phyloP scores from a whole-genome alignment of 1,140 invertebrate genomes.

The Papilio machaon region DNA sequence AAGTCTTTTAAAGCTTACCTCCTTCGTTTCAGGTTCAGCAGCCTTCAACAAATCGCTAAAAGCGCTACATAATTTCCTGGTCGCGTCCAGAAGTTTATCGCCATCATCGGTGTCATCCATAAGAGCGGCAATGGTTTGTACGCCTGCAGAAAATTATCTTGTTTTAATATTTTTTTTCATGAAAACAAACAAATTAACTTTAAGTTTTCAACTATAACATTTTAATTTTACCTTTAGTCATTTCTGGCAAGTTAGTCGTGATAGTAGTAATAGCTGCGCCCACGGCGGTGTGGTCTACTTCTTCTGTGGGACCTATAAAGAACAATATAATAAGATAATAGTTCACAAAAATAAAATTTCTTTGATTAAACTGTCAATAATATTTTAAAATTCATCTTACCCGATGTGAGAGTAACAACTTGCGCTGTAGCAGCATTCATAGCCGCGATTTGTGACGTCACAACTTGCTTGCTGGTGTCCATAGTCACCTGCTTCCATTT shows the following conservation, averaged over 20 bases:
- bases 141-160: constrained; percentile 69
- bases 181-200: background rate
- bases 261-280: constrained; percentile 98
- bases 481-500: constrained; percentile 97
- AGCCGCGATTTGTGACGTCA: constrained; percentile 97
- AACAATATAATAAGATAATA: constrained; percentile 18
- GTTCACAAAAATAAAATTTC: background rate
- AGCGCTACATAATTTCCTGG: constrained; percentile 94
- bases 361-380: background rate
- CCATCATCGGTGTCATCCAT: constrained; percentile 93
- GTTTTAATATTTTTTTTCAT: background rate
- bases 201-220: background rate
- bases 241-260: constrained; percentile 97
- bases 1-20: constrained; percentile 81
- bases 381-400: constrained; percentile 53
- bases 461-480: constrained; percentile 97
- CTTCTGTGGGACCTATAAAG: constrained; percentile 85
- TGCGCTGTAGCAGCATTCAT: constrained; percentile 99
- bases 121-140: constrained; percentile 96
- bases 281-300: constrained; percentile 96
- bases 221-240: constrained; percentile 87
- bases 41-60: constrained; percentile 97
- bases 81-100: constrained; percentile 94
- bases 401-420: constrained; percentile 96
- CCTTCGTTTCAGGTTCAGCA: constrained; percentile 95